These are phyloP conservation scores for Catagonus wagneri DNA, from an alignment of 2,113 vertebrate species.

Conservation along the genomic window DNA sequence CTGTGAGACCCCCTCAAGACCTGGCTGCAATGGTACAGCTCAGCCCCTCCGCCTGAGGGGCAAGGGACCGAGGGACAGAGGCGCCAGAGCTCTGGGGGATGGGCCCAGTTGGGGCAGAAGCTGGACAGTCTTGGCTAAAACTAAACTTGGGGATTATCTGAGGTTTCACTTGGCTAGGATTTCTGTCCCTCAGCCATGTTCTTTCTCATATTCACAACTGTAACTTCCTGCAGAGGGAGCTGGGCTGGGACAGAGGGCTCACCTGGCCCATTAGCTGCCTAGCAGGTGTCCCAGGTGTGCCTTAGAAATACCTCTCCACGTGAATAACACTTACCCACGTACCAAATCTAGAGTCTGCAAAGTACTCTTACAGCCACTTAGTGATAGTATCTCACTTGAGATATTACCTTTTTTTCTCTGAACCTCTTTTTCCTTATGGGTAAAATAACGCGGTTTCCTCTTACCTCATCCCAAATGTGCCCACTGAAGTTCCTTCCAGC, in stretches of 20 bases:
- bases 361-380: not conserved
- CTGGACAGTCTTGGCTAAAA: slow-evolving; percentile 24
- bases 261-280: not conserved
- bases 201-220: not conserved
- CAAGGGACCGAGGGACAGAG: not conserved
- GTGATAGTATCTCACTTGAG: not conserved
- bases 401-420: not conserved
- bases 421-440: not conserved
- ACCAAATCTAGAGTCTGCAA: not conserved
- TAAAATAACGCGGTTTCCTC: not conserved
- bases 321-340: not conserved
- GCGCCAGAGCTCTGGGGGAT: not conserved
- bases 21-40: not conserved
- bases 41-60: not conserved
- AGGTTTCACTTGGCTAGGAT: slow-evolving; percentile 72
- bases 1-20: not conserved
- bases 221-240: slow-evolving; percentile 26
- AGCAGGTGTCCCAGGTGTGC: slow-evolving; percentile 1
- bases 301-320: not conserved
- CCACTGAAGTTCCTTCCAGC: not conserved
- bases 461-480: not conserved
- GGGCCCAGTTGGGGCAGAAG: not conserved
- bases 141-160: slow-evolving; percentile 57
- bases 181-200: slow-evolving; percentile 12
- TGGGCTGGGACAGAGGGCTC: not conserved